Percentiles rank a stretch among this genome's conserved stretches.
These are phyloP conservation scores for Saguinus oedipus DNA, from an alignment of 2,797 vertebrate species.

Conservation along the genomic window DNA sequence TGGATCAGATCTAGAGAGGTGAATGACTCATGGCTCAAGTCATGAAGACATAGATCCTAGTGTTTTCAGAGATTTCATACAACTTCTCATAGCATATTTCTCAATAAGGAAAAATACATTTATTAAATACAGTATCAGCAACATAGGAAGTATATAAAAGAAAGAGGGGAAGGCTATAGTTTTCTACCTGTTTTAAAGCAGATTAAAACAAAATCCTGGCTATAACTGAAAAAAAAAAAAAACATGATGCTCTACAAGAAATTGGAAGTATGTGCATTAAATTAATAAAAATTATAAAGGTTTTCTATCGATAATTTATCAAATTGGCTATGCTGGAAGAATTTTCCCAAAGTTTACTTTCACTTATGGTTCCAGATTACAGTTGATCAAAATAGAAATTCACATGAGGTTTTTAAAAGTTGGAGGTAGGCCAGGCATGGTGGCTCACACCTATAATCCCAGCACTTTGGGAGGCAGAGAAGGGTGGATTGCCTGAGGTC, in stretches of 20 bases:
- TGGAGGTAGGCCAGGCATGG: neutral
- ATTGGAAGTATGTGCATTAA: neutral
- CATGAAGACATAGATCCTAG: neutral
- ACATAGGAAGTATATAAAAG: neutral
- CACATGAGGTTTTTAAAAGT: neutral
- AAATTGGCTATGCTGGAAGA: neutral
- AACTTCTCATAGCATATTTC: neutral
- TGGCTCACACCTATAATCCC: neutral
- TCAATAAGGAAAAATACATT: neutral
- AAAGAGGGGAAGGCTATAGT: neutral
- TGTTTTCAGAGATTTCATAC: neutral
- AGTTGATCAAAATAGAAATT: neutral
- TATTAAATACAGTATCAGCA: neutral
- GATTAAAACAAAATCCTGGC: neutral
- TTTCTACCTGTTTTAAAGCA: neutral
- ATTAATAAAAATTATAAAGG: neutral
- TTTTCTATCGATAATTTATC: neutral
- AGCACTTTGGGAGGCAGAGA: neutral
- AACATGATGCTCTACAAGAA: neutral
- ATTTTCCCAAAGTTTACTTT: neutral
- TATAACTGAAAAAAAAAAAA: neutral
- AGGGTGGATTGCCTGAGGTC: neutral
- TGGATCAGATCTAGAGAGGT: neutral
- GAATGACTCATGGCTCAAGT: neutral
- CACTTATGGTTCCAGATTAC: neutral